Base-by-base conservation (phyloP, 1,140 invertebrate species). In the Diplogasteroides magnus region DNA sequence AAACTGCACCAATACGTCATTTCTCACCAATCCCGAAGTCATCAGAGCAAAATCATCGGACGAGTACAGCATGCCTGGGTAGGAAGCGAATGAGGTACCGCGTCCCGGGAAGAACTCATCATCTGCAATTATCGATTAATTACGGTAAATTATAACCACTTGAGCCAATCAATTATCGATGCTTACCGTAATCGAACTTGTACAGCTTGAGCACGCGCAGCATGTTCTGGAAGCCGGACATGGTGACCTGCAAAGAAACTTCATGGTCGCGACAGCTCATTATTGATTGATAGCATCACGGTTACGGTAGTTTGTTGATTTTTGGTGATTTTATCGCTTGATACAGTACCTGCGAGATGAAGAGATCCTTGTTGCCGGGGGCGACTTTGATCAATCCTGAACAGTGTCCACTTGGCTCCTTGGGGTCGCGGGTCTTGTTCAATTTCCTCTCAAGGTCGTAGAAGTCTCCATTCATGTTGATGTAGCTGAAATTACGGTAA, bases 161-260 rank as follows among this genome's bases (percentile, higher is more conserved):
- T n/a, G n/a, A n/a, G n/a, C n/a, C n/a, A n/a, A n/a, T n/a, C n/a
- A n/a, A n/a, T n/a, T n/a, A n/a, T n/a, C n/a, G n/a, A 3, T n/a
- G 64, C 70, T 73, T 68, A 83, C 82, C 79, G 78, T 89, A 93
- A 72, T 88, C 88, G 67, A 95, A 89, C 76, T 90, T 90, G 84
- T 96, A 96, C 69, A 89, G 89, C 83, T 97, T 97, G 77, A 94
- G 85, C 23, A 96, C 88, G 74, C 92, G 86, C 61, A 94, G 85
- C 93, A 97, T 95, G 74, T 88, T 89, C 27, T 88, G 87, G 78
- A 92, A 95, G 67, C 88, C 89, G 76, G 84, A 86, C 85, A 89
- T 90, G 0, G 90, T 89, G 67, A 88, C 89, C 80, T 91, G 90
- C 23, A 88, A 86, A 55, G 89, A n/a, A n/a, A n/a, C n/a, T n/a